These are phyloP conservation scores for Nomada goodeniana DNA, from an alignment of 2,888 invertebrate genomes.

Conservation along the genomic window DNA sequence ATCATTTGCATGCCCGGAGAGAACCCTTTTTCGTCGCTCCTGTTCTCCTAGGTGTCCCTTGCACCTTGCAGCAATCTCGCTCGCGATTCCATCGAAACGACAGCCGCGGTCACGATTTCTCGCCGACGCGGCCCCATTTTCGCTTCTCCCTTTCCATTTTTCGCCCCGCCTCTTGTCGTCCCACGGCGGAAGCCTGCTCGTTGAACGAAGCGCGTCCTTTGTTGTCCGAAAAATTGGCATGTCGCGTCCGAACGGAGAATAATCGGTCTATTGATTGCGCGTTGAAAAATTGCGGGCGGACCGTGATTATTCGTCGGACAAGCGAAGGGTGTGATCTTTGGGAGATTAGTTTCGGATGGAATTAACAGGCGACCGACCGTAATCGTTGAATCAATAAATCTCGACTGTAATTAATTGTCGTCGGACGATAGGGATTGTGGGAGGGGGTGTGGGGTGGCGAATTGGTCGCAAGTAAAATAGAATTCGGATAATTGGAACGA, in stretches of 20 bases:
- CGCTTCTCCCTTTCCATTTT: no score
- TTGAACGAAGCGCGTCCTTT: neutral
- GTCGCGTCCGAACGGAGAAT: neutral
- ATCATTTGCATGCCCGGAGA: conserved; percentile 24
- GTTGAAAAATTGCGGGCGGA: neutral
- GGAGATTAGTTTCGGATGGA: neutral
- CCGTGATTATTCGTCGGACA: neutral
- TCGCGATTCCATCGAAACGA: neutral
- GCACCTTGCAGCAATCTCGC: no score
- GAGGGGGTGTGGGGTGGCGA: neutral
- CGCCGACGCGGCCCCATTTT: no score
- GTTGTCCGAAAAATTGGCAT: neutral
- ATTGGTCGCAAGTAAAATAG: neutral
- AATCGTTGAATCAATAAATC: conserved; percentile 24
- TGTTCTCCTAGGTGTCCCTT: neutral
- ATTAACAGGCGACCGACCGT: neutral
- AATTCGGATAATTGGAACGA: conserved; percentile 2
- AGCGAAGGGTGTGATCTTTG: no score
- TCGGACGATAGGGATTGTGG: no score
- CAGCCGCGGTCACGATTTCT: no score
- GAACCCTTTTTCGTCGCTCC: neutral
- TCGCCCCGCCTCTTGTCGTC: no score
- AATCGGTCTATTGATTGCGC: neutral
- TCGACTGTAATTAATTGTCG: neutral
- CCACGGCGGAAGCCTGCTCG: no score